A percentile compares a stretch with the other conserved stretches of the same genome.
These are phyloP conservation scores for Leucosticte australis DNA, from an alignment of 2,113 vertebrate species.

Conservation along the genomic window DNA sequence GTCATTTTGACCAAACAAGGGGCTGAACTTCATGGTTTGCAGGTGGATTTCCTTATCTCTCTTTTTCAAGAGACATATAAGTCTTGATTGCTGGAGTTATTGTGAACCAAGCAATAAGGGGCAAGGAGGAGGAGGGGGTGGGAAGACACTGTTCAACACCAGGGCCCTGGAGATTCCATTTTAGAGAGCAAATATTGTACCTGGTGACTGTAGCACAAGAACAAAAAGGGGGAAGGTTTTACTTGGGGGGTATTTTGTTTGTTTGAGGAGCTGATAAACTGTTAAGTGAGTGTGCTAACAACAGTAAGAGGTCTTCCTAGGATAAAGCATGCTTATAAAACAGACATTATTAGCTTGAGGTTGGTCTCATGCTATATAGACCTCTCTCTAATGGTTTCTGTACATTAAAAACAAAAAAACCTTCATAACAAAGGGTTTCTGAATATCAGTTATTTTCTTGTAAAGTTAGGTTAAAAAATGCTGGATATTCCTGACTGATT, in stretches of 20 bases:
- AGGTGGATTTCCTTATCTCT: slow-evolving; percentile 55
- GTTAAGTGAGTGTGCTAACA: neutral
- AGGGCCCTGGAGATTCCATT: neutral
- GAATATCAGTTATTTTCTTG: neutral
- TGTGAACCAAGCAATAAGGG: neutral
- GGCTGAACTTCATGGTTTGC: slow-evolving; percentile 50
- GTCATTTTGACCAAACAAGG: slow-evolving; percentile 18
- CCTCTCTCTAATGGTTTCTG: neutral
- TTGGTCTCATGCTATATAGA: neutral
- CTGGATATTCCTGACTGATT: neutral
- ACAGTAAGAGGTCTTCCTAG: neutral
- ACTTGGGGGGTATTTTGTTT: neutral
- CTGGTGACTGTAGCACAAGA: neutral
- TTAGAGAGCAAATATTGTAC: neutral
- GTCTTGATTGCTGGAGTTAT: neutral
- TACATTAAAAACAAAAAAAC: neutral
- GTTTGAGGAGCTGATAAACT: neutral
- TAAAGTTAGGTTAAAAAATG: neutral
- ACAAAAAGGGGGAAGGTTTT: neutral
- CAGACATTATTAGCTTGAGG: neutral
- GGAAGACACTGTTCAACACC: neutral
- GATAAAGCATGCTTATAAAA: neutral
- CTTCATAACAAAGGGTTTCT: neutral
- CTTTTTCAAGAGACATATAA: neutral
- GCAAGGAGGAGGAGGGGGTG: neutral